A percentile compares a stretch with the other conserved stretches of the same genome.
Conservation (phyloP, 2,888 invertebrate genomes). For the Mayetiola destructor region DNA sequence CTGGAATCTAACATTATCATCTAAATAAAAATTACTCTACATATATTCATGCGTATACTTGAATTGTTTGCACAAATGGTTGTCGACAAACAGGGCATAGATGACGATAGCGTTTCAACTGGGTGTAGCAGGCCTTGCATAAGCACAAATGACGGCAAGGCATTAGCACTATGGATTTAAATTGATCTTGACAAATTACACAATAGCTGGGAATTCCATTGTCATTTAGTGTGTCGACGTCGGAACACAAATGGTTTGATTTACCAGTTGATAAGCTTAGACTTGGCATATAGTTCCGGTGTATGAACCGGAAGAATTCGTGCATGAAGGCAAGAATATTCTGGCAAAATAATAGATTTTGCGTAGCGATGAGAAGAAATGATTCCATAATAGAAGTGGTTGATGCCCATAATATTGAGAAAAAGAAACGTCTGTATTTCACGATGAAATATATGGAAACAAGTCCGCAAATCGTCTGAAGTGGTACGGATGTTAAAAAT, state of each 20-base stretch:
- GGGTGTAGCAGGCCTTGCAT: neutral
- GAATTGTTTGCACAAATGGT: neutral
- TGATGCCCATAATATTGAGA: no score
- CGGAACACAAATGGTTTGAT: no score
- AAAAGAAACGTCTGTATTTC: neutral
- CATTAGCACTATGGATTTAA: conserved; percentile 7
- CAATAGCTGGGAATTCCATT: neutral
- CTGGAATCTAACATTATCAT: neutral
- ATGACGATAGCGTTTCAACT: neutral
- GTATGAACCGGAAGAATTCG: no score
- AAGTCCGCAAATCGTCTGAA: neutral
- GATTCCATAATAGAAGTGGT: no score
- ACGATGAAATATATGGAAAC: neutral
- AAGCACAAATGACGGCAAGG: conserved; percentile 15
- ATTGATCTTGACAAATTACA: conserved; percentile 13
- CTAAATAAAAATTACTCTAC: no score
- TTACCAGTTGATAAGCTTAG: no score
- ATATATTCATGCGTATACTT: conserved; percentile 10
- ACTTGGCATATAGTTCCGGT: no score
- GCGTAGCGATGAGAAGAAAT: no score
- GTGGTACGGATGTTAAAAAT: conserved; percentile 3
- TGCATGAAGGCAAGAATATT: no score
- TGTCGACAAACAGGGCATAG: conserved; percentile 11
- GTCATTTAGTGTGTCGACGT: neutral
- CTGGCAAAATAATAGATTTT: no score